A percentile compares a stretch with the other conserved stretches of the same genome.
Conservation (phyloP, 2,797 vertebrate genomes). For the Acanthis flammea region DNA sequence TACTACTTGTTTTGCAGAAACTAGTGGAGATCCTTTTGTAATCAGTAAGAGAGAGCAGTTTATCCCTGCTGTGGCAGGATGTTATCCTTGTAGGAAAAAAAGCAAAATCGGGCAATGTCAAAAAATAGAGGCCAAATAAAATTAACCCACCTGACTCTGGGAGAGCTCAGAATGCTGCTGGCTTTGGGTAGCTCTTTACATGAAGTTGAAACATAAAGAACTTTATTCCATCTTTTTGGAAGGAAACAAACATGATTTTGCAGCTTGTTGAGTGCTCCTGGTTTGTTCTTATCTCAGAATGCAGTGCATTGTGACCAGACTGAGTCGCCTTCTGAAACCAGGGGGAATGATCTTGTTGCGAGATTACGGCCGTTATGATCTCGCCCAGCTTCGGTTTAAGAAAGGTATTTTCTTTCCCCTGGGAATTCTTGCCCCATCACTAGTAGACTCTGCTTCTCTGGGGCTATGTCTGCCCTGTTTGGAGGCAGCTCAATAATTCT, state of each 20-base stretch:
- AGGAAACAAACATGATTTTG: neutral
- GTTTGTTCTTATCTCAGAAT: slow-evolving; percentile 72
- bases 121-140: neutral
- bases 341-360: slow-evolving; percentile 91
- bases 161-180: neutral
- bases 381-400: slow-evolving; percentile 97
- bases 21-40: neutral
- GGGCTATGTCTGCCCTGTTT: neutral
- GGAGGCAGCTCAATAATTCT: neutral
- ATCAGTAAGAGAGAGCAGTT: neutral
- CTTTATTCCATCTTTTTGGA: neutral
- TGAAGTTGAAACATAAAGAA: neutral
- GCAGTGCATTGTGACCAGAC: slow-evolving; percentile 80
- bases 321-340: slow-evolving; percentile 87
- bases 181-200: neutral
- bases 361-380: slow-evolving; percentile 95
- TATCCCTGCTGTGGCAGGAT: neutral
- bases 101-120: neutral
- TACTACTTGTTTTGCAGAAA: neutral
- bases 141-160: neutral
- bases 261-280: neutral
- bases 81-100: neutral
- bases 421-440: neutral
- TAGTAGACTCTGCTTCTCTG: neutral
- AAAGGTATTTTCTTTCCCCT: slow-evolving; percentile 80